phyloP scores from a whole-genome alignment of 2,888 invertebrate genomes.

The Torymus auratus region DNA sequence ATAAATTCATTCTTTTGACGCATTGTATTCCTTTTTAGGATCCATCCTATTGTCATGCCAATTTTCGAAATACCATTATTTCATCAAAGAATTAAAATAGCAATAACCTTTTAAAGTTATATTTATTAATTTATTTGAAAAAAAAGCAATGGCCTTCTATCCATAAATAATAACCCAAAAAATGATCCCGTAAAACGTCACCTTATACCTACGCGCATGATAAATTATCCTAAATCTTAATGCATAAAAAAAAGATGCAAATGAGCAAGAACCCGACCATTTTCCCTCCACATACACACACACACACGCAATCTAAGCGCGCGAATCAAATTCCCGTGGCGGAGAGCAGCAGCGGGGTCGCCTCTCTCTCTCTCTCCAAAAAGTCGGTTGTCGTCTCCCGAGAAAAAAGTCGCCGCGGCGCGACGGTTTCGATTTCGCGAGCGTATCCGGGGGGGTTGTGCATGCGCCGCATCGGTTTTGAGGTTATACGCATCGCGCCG shows the following conservation, averaged over 20 bases:
- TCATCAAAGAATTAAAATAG: too few species aligned
- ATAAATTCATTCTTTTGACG: too few species aligned
- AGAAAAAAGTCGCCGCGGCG: constrained; percentile 14
- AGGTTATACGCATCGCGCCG: constrained; percentile 24
- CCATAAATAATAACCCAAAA: background rate
- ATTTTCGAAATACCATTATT: too few species aligned
- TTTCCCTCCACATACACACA: background rate
- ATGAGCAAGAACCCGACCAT: background rate
- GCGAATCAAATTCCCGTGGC: constrained; percentile 22
- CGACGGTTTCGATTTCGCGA: constrained; percentile 47
- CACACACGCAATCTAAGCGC: constrained; percentile 23
- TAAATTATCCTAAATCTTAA: too few species aligned
- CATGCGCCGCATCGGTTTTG: constrained; percentile 35
- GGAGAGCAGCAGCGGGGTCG: background rate
- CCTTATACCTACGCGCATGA: too few species aligned
- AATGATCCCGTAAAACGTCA: constrained; percentile 13
- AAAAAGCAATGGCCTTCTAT: too few species aligned
- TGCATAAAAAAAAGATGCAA: too few species aligned
- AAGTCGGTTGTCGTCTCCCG: background rate
- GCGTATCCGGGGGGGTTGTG: constrained; percentile 28
- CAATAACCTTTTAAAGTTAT: too few species aligned
- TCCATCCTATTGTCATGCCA: too few species aligned
- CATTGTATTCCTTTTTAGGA: too few species aligned
- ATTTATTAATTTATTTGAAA: too few species aligned
- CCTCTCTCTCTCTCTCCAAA: background rate